A percentile compares a stretch with the other conserved stretches of the same genome.
Evolutionary conservation across 1,140 invertebrate genomes (phyloP).

Genomic region (Drosophila novamexicana): DNA sequence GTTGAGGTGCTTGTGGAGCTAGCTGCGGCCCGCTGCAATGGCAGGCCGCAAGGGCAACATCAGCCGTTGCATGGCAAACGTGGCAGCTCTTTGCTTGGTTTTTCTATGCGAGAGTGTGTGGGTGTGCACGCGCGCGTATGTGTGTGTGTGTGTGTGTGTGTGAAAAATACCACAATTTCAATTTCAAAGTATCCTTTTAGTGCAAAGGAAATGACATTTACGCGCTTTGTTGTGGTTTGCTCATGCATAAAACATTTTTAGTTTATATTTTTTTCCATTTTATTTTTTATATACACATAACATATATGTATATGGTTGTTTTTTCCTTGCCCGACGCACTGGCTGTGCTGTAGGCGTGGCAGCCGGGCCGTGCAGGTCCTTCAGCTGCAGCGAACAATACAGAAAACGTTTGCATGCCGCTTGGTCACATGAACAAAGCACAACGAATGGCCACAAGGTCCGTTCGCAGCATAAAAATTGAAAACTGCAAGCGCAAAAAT

Average conservation of each 20-base stretch:
- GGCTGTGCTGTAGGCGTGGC: conserved; percentile 43
- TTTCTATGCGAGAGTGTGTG: not conserved
- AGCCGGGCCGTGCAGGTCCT: conserved; percentile 11
- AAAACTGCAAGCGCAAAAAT: conserved; percentile 22
- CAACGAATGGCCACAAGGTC: conserved; percentile 20
- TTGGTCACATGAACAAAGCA: conserved; percentile 26
- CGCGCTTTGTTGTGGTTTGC: conserved; percentile 81
- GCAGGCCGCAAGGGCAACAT: conserved; percentile 18
- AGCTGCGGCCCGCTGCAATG: not conserved
- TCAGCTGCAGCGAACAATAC: conserved; percentile 16
- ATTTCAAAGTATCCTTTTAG: conserved; percentile 83
- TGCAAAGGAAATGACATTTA: conserved; percentile 82
- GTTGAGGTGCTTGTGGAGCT: not conserved
- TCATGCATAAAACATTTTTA: conserved; percentile 82
- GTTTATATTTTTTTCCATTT: conserved; percentile 53
- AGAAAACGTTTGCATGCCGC: conserved; percentile 39
- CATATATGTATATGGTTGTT: not conserved
- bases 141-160: conserved; percentile 43
- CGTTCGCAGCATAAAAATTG: conserved; percentile 47
- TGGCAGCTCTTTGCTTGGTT: conserved; percentile 22
- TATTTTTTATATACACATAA: not conserved
- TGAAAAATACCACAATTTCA: conserved; percentile 78
- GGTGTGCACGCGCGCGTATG: conserved; percentile 14
- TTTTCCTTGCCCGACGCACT: conserved; percentile 27
- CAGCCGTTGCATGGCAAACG: conserved; percentile 7